Base-by-base conservation (phyloP, 2,797 vertebrate genomes). In the Falco biarmicus region DNA sequence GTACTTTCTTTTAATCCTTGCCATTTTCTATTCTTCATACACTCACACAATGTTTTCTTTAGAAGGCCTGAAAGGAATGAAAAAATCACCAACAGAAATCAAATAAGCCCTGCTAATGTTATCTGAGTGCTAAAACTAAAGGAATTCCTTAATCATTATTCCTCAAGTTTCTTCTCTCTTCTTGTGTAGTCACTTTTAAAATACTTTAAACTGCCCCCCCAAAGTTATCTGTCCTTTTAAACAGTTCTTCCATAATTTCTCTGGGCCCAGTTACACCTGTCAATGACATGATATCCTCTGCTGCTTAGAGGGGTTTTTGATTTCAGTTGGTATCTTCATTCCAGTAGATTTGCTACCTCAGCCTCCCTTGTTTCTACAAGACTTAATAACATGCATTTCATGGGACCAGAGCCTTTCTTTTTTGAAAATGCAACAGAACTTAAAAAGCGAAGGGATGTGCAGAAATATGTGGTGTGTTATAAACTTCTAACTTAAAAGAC, bases 261-360 rank as follows among this genome's bases (percentile, higher is more conserved):
- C 34, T 69, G 41, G n/a, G 34, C 18, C 21, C 32, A 34, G 16
- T 31, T 88, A 15, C 21, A 57, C n/a, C 29, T 43, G 19, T 68
- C 26, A 31, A 2, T 73, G 32, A 5, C 6, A 9, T 21, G 5
- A 22, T 60, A 74, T 17, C 32, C 43, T 74, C 79, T 41, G 43
- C 20, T 63, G 8, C 7, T 64, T 51, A 7, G 12, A 54, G 9
- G 3, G 0, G 0, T 22, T 59, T 86, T 78, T 59, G 4, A 34
- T 70, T 86, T 80, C 5, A 34, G 2, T 17, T 70, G 37, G 1
- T 63, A 17, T 69, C 31, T 56, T 64, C 32, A 53, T 77, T 85
- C 13, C 29, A 60, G 4, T 3, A n/a, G 32, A 6, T 63, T 86
- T 95, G 14, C 5, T 84, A 57, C 6, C 26, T 85, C 75, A 64